These are phyloP conservation scores for Horisme vitalbata DNA, from an alignment of 2,888 invertebrate genomes.

Conservation along the genomic window DNA sequence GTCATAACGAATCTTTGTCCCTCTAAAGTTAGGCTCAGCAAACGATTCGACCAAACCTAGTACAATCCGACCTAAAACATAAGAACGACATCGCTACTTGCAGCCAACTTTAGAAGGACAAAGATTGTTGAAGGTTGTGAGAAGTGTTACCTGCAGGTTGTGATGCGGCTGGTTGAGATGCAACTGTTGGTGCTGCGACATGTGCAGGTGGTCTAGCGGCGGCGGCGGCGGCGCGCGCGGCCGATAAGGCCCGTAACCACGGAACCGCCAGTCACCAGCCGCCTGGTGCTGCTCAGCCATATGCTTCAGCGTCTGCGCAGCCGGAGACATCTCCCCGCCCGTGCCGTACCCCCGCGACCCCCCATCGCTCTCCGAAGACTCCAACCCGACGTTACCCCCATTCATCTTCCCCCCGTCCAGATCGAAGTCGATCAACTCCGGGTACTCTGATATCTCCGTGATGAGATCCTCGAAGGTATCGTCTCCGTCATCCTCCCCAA, in stretches of 20 bases:
- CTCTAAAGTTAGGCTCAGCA: too few relatives aligned
- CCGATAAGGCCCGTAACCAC: constrained; percentile 77
- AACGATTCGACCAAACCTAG: too few relatives aligned
- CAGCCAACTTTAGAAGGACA: too few relatives aligned
- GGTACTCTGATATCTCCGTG: constrained; percentile 92
- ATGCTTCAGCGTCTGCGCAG: constrained; percentile 97
- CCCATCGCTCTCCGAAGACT: constrained; percentile 74
- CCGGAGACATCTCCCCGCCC: constrained; percentile 90
- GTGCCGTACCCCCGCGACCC: constrained; percentile 73
- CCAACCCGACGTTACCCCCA: constrained; percentile 55
- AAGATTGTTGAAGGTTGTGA: background rate
- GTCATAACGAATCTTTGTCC: too few relatives aligned
- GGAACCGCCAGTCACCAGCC: constrained; percentile 80
- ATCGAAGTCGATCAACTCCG: constrained; percentile 93
- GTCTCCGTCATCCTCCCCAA: constrained; percentile 92
- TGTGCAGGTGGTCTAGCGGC: constrained; percentile 85
- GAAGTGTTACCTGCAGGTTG: constrained; percentile 85
- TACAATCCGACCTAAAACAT: too few relatives aligned
- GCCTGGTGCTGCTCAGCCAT: constrained; percentile 98
- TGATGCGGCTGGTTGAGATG: constrained; percentile 92
- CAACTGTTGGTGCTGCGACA: constrained; percentile 94
- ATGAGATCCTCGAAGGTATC: constrained; percentile 93
- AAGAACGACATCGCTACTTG: too few relatives aligned
- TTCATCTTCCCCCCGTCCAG: constrained; percentile 69
- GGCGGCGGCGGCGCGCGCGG: constrained; percentile 64